A percentile compares a stretch with the other conserved stretches of the same genome.
phyloP scores from a whole-genome alignment of 2,888 invertebrate species.

The Scotopteryx bipunctaria region DNA sequence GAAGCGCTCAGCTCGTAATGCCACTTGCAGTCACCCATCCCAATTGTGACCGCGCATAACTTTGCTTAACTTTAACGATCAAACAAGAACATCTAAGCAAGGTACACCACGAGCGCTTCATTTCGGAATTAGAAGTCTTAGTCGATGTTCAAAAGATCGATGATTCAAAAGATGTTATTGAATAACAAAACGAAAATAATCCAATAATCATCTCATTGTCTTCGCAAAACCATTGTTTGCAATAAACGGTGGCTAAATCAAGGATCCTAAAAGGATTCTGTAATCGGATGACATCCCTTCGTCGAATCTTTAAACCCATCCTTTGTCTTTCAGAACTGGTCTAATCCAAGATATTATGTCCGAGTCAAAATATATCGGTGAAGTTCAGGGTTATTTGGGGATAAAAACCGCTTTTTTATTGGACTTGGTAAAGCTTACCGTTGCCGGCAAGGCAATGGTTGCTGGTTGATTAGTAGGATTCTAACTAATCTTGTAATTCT shows the following conservation, averaged over 20 bases:
- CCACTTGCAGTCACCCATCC: too few species aligned
- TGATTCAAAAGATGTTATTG: too few species aligned
- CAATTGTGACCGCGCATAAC: too few species aligned
- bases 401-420: not conserved
- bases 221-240: slow-evolving; percentile 10
- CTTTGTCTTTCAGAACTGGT: slow-evolving; percentile 26
- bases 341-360: slow-evolving; percentile 25
- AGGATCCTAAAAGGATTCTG: slow-evolving; percentile 18
- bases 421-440: not conserved
- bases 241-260: slow-evolving; percentile 17
- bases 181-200: not conserved
- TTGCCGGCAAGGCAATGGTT: not conserved
- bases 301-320: slow-evolving; percentile 32
- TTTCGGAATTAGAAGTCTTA: too few species aligned
- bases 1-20: too few species aligned
- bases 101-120: too few species aligned
- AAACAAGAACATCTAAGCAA: too few species aligned
- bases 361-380: slow-evolving; percentile 18
- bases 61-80: too few species aligned
- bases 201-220: slow-evolving; percentile 6
- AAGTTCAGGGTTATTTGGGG: slow-evolving; percentile 21
- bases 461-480: not conserved
- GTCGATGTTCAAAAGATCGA: too few species aligned
- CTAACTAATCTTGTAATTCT: slow-evolving; percentile 10
- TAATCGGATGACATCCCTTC: slow-evolving; percentile 29